Base-by-base conservation (phyloP, 2,113 vertebrate species). In the Gasterosteus aculeatus region DNA sequence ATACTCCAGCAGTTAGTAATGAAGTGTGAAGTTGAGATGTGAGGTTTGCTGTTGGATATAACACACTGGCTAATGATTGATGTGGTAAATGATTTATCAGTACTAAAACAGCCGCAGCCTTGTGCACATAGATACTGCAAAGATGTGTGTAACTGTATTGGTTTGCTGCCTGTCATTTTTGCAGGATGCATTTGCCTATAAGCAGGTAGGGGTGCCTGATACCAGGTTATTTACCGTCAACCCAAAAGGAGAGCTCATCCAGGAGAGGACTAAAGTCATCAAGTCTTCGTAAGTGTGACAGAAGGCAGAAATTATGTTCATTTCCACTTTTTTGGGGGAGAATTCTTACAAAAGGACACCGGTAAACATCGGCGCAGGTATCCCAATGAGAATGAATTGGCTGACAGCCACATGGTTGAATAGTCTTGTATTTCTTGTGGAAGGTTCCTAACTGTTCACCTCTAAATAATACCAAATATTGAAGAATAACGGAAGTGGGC, bases 191-290 rank as follows among this genome's bases (percentile, higher is more conserved):
- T 94, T 90, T 1, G 95, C 98, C 41, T 99, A 99, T 81, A 96
- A 91, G 87, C 88, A 97, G 62, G 96, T 98, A 7, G 96, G 96
- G 2, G 94, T 99, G 3, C 89, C 94, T 0, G 92, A 96, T 41
- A 94, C 93, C 15, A 92, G 77, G 26, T 96, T 99, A 86, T 99
- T 99, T 88, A 98, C 95, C 0, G 96, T 99, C 68, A 99, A 97
- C 82, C 96, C 96, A 15, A 96, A 93, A 81, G 97, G 97, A 91
- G 97, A 98, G 80, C 93, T 99, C 67, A 95, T 90, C 66, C 97
- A 95, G 92, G 97, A 98, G 83, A 93, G 92, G 82, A 91, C 83
- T 0, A 96, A 95, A 88, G 95, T 88, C 77, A 95, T 95, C 89
- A 98, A 97, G 74, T 96, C 96, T 81, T 96, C 96, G 97, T 99